Evolutionary conservation across 2,888 invertebrate genomes (phyloP).

Genomic region (Ophion ellenae): DNA sequence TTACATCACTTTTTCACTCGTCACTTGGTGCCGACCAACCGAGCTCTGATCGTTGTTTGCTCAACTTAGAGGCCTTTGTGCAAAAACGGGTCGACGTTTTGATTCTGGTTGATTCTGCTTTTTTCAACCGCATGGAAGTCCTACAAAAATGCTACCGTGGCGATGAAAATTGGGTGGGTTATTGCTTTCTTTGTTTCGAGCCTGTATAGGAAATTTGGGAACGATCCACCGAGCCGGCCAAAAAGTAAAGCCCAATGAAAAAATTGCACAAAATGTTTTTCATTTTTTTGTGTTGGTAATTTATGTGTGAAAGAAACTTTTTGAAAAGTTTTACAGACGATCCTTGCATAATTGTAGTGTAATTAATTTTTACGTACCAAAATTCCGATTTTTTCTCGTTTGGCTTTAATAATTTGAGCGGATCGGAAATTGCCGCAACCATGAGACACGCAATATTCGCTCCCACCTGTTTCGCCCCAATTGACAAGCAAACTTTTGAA

Average conservation of each 20-base stretch:
- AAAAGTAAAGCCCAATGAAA: too few relatives aligned
- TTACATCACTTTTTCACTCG: constrained; percentile 31
- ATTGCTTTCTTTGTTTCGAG: background rate
- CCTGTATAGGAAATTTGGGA: too few relatives aligned
- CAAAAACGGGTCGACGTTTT: background rate
- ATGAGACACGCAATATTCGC: background rate
- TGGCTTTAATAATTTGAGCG: background rate
- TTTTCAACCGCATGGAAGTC: background rate
- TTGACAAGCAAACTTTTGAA: too few relatives aligned
- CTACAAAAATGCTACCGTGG: background rate
- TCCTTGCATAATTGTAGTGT: too few relatives aligned
- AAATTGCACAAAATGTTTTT: too few relatives aligned
- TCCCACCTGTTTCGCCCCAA: background rate
- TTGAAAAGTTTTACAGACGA: too few relatives aligned
- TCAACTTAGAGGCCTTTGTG: background rate
- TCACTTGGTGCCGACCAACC: background rate
- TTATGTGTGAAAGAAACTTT: too few relatives aligned
- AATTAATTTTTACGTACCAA: background rate
- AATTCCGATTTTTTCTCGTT: background rate
- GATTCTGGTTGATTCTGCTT: background rate
- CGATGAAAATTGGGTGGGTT: background rate
- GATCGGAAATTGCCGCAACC: background rate
- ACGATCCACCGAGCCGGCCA: too few relatives aligned
- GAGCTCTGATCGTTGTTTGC: background rate
- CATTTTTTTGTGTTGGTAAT: too few relatives aligned